Base-by-base conservation (phyloP, 2,888 invertebrate genomes). In the Eristalis tenax region DNA sequence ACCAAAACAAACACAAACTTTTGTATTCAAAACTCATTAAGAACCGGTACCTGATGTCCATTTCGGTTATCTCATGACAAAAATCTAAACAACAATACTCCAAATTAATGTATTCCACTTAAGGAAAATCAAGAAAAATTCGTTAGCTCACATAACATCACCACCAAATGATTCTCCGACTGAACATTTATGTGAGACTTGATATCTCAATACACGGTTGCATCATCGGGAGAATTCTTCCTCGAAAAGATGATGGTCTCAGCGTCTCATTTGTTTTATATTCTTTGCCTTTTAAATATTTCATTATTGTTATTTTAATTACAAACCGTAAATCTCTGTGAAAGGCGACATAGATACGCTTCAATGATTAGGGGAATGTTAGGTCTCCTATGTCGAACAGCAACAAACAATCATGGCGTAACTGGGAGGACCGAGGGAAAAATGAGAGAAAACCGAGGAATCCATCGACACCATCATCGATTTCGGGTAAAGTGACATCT, bases 321-420 rank as follows among this genome's bases (percentile, higher is more conserved):
- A 71, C 76, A 35, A 61, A 59, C 43, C 82, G 59, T 82, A 82
- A 82, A 82, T 82, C 82, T 82, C 22, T 32, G 15, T 76, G 61
- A 66, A 70, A 70, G 70, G 76, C 23, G 65, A 70, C 76, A 61
- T 71, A 66, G 71, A 75, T 69, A 76, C 76, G 59, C 59, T 59
- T 70, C 70, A 76, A 38, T 76, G 76, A 82, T 76, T 76, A 61
- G 76, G 59, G n/a, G 63, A 64, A 63, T 40, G 18, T 22, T 22
- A 56, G 22, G 28, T 71, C 11, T 50, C 26, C 78, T 68, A 5
- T 59, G 59, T 59, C 59, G 66, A 70, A 6, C 50, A 50, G 50
- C 18, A 50, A 18, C 50, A 18, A 43, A n/a, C 43, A n/a, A 18
- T 43, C 2, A 38, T 38, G 38, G 38, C 43, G 43, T n/a, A n/a